Conservation (phyloP, 2,113 vertebrate species). For the Scartelaos histophorus region DNA sequence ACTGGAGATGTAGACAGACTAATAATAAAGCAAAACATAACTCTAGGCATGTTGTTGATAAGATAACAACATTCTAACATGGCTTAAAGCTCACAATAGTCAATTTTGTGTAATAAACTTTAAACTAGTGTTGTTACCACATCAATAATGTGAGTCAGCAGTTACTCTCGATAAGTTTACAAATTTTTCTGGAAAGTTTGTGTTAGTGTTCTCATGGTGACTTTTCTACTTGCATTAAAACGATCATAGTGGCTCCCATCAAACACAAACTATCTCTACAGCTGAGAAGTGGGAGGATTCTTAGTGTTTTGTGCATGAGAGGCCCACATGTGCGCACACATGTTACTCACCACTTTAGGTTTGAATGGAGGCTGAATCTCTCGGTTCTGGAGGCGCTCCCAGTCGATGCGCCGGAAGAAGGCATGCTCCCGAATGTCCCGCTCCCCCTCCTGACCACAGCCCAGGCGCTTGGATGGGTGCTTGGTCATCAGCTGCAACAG, state of each 20-base stretch:
- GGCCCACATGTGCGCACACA: neutral
- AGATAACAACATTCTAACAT: too few species aligned
- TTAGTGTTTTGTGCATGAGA: neutral
- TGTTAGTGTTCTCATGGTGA: neutral
- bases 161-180: too few species aligned
- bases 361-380: constrained; percentile 98
- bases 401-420: constrained; percentile 98
- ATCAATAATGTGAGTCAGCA: neutral
- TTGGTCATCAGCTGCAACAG: constrained; percentile 90
- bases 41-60: too few species aligned
- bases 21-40: too few species aligned
- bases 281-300: neutral
- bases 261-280: neutral
- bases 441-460: constrained; percentile 89
- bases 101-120: neutral
- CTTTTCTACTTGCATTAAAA: neutral
- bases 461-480: constrained; percentile 92
- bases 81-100: too few species aligned
- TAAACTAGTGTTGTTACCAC: neutral
- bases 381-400: constrained; percentile 88
- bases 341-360: constrained; percentile 92
- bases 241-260: neutral
- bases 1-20: too few species aligned
- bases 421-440: constrained; percentile 90
- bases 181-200: too few species aligned